Conservation (phyloP, 2,797 vertebrate species). For the Ctenochaetus hawaiiensis region DNA sequence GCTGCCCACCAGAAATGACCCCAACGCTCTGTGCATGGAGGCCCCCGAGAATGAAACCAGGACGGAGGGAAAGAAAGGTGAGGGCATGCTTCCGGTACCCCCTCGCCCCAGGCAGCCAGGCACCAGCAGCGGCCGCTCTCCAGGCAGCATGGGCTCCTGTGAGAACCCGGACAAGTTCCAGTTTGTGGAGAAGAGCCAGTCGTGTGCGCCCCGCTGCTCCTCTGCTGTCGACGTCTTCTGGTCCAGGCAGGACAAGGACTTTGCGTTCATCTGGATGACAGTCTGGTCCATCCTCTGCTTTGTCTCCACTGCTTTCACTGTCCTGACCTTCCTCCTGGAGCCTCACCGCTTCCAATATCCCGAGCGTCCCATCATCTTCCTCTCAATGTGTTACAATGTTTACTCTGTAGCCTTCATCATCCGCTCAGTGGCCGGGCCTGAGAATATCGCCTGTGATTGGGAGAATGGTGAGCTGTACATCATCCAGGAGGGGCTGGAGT, state of each 20-base stretch:
- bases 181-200: conserved; percentile 94
- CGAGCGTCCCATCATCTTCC: conserved; percentile 98
- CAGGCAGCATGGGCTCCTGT: conserved; percentile 82
- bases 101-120: conserved; percentile 82
- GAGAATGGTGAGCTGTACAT: conserved; percentile 94
- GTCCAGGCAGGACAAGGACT: conserved; percentile 96
- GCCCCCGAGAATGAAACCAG: conserved; percentile 95
- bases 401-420: conserved; percentile 98
- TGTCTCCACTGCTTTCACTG: conserved; percentile 95
- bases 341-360: conserved; percentile 98
- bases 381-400: conserved; percentile 98
- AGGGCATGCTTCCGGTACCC: conserved; percentile 91
- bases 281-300: conserved; percentile 98
- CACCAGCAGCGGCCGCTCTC: conserved; percentile 59
- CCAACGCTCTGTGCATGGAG: conserved; percentile 98
- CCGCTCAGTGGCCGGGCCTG: conserved; percentile 92
- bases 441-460: conserved; percentile 96
- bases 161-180: conserved; percentile 96
- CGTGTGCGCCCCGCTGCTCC: conserved; percentile 93
- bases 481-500: conserved; percentile 97
- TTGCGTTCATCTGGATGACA: conserved; percentile 98
- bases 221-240: conserved; percentile 95
- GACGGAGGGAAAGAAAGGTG: conserved; percentile 86
- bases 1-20: conserved; percentile 96
- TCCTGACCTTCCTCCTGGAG: conserved; percentile 97